These are phyloP conservation scores for Pimpla rufipes DNA, from an alignment of 2,888 invertebrate genomes.

Conservation along the genomic window DNA sequence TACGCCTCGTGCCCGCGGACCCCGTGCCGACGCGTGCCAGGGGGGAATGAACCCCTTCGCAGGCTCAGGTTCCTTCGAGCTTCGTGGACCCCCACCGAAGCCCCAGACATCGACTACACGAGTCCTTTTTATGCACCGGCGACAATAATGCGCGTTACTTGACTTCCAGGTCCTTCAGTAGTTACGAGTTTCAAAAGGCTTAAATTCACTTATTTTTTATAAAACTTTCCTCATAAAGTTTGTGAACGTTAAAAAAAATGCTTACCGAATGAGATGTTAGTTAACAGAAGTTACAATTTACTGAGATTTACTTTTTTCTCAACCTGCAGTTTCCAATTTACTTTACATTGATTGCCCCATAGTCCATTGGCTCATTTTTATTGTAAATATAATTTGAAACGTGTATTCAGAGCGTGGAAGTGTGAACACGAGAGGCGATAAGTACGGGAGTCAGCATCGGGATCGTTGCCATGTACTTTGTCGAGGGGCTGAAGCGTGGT, in stretches of 20 bases:
- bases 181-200: background rate
- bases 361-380: background rate
- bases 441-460: constrained; percentile 32
- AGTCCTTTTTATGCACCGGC: background rate
- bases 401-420: constrained; percentile 40
- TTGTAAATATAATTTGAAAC: background rate
- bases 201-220: too few species aligned
- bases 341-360: constrained; percentile 2
- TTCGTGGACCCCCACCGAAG: constrained; percentile 40
- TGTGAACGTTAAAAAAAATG: too few species aligned
- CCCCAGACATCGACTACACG: constrained; percentile 7
- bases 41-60: constrained; percentile 54
- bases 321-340: background rate
- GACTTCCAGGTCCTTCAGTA: background rate
- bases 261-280: too few species aligned
- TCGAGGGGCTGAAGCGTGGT: constrained; percentile 49
- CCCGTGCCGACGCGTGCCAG: constrained; percentile 53
- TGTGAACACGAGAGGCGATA: constrained; percentile 34
- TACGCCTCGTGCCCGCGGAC: constrained; percentile 8
- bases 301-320: too few species aligned
- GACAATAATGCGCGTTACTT: background rate
- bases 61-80: constrained; percentile 40
- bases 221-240: too few species aligned
- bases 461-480: constrained; percentile 27
- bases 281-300: too few species aligned